Conservation (phyloP, 2,888 invertebrate genomes). For the Imbricaverruca yamaguchii region DNA sequence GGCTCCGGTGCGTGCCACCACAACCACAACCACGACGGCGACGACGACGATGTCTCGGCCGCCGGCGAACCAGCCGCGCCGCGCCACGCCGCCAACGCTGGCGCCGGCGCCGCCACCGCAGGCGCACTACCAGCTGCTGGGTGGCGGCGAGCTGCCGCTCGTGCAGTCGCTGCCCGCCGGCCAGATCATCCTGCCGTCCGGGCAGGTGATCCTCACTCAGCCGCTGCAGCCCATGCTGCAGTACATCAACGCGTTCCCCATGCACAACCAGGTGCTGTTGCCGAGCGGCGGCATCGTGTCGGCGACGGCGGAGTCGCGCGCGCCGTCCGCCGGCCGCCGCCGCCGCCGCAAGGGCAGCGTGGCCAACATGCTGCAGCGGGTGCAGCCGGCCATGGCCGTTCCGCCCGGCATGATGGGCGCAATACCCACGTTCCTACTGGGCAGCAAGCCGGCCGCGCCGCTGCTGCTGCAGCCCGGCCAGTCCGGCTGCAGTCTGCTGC, state of each 20-base stretch:
- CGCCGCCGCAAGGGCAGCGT: neutral
- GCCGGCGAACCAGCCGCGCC: neutral
- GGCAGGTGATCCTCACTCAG: conserved; percentile 24
- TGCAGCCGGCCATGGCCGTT: neutral
- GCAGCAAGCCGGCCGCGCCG: conserved; percentile 1
- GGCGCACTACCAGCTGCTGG: conserved; percentile 15
- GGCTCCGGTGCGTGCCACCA: neutral
- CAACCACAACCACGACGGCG: neutral
- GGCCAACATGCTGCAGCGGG: neutral
- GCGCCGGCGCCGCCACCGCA: conserved; percentile 2
- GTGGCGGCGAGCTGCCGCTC: conserved; percentile 1
- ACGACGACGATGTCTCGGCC: neutral
- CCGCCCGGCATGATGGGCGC: neutral
- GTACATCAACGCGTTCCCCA: conserved; percentile 53
- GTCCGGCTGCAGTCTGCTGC: conserved; percentile 29
- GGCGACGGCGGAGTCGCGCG: conserved; percentile 7
- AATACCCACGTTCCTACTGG: neutral
- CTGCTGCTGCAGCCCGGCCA: conserved; percentile 28
- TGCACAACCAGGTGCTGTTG: conserved; percentile 46
- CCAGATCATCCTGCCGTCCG: conserved; percentile 9
- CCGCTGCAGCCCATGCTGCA: conserved; percentile 35
- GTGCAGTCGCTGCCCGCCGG: conserved; percentile 17
- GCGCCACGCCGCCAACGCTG: conserved; percentile 2
- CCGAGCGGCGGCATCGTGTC: conserved; percentile 51
- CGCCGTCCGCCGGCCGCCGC: neutral